phyloP scores from a whole-genome alignment of 2,797 vertebrate genomes.

The Acipenser transmontanus region DNA sequence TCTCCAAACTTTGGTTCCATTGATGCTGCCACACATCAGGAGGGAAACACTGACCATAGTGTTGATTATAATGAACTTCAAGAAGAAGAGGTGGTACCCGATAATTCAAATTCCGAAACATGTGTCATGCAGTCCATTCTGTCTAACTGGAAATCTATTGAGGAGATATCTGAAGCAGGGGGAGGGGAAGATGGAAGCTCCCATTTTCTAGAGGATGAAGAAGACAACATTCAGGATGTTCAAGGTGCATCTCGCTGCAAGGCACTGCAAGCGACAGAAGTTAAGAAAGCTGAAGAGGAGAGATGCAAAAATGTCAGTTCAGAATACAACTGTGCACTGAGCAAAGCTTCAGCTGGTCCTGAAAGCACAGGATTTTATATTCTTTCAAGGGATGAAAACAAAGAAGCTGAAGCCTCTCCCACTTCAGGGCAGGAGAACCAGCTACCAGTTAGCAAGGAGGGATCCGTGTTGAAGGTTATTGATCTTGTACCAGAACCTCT shows the following conservation, averaged over 20 bases:
- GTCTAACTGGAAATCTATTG: slow-evolving; percentile 56
- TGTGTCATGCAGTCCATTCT: slow-evolving; percentile 53
- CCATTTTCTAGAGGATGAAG: slow-evolving; percentile 53
- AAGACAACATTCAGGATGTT: slow-evolving; percentile 47
- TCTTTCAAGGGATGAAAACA: slow-evolving; percentile 51
- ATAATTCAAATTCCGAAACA: slow-evolving; percentile 21
- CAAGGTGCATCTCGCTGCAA: too few species aligned
- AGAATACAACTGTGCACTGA: slow-evolving; percentile 35
- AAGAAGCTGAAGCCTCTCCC: slow-evolving; percentile 16
- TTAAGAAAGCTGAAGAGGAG: slow-evolving; percentile 31
- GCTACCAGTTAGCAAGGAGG: slow-evolving; percentile 36
- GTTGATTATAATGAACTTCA: slow-evolving; percentile 32
- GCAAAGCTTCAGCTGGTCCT: slow-evolving; percentile 37
- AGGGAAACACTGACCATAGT: slow-evolving; percentile 53
- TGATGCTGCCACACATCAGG: slow-evolving; percentile 35
- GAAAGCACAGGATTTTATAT: slow-evolving; percentile 57
- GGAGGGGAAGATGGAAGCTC: slow-evolving; percentile 55
- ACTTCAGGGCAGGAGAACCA: slow-evolving; percentile 20
- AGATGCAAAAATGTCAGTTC: slow-evolving; percentile 28
- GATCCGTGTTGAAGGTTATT: slow-evolving; percentile 44
- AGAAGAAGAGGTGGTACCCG: slow-evolving; percentile 28
- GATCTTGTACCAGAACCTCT: slow-evolving; percentile 41
- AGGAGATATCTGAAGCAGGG: slow-evolving; percentile 65
- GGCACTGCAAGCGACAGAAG: background rate
- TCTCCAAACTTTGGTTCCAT: slow-evolving; percentile 39